Conservation (phyloP, 2,888 invertebrate genomes). For the Apamea sordens region DNA sequence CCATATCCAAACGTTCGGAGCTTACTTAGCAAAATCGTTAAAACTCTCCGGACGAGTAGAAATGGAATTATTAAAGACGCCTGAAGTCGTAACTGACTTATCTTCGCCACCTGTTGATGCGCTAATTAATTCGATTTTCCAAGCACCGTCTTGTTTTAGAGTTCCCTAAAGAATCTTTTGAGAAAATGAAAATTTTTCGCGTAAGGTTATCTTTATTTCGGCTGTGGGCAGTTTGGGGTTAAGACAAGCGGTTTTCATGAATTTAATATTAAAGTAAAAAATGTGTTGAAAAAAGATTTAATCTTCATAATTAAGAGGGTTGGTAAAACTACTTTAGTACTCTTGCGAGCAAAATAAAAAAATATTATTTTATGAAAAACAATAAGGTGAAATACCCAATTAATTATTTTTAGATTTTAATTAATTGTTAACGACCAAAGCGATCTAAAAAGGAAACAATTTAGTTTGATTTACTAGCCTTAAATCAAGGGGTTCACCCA, state of each 20-base stretch:
- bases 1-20: conserved; percentile 37
- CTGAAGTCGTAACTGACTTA: conserved; percentile 80
- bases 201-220: conserved; percentile 30
- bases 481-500: conserved; percentile 40
- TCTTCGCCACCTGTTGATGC: conserved; percentile 86
- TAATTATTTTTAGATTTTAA: conserved; percentile 47
- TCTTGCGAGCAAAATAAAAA: not conserved
- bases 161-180: conserved; percentile 62
- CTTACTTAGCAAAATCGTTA: conserved; percentile 75
- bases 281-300: not conserved
- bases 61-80: conserved; percentile 84
- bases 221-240: conserved; percentile 22
- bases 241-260: conserved; percentile 9
- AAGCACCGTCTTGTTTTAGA: conserved; percentile 72
- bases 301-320: not conserved
- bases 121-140: conserved; percentile 87
- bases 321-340: not conserved
- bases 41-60: conserved; percentile 81
- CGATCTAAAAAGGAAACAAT: conserved; percentile 48
- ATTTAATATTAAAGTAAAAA: not conserved
- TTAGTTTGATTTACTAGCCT: conserved; percentile 52
- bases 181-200: conserved; percentile 26
- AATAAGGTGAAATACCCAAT: conserved; percentile 32
- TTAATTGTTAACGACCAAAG: conserved; percentile 56
- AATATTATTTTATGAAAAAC: conserved; percentile 20